These are phyloP conservation scores for Sturnus vulgaris DNA, from an alignment of 2,113 vertebrate species.

Conservation along the genomic window DNA sequence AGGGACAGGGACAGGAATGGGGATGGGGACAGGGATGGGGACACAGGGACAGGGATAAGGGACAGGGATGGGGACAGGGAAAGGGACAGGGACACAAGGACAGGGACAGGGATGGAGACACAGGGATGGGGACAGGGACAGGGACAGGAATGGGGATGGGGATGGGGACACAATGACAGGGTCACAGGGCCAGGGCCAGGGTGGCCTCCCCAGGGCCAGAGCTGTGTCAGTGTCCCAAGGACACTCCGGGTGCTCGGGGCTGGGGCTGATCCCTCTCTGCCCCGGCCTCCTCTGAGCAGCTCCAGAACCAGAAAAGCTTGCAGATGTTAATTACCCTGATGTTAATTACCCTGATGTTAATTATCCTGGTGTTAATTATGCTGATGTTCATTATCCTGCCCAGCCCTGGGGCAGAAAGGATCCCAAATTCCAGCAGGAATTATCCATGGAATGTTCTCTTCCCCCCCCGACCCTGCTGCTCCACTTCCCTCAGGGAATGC, in stretches of 20 bases:
- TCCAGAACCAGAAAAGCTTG: accelerated
- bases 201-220: accelerated
- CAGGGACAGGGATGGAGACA: too few relatives aligned
- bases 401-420: not conserved
- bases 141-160: too few relatives aligned
- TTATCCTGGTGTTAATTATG: not conserved
- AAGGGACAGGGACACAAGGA: too few relatives aligned
- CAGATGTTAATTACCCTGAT: not conserved
- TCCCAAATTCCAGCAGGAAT: not conserved
- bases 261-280: not conserved
- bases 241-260: not conserved
- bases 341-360: too few relatives aligned
- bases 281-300: not conserved
- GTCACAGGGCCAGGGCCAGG: too few relatives aligned
- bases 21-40: too few relatives aligned
- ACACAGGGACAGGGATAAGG: too few relatives aligned
- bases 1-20: too few relatives aligned
- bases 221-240: not conserved
- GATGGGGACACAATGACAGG: too few relatives aligned
- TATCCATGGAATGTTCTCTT: accelerated
- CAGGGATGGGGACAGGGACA: too few relatives aligned
- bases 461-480: accelerated
- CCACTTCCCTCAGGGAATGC: not conserved
- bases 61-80: accelerated
- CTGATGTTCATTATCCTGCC: not conserved